phyloP scores from a whole-genome alignment of 2,797 vertebrate genomes.

The Pachyuromys duprasi region DNA sequence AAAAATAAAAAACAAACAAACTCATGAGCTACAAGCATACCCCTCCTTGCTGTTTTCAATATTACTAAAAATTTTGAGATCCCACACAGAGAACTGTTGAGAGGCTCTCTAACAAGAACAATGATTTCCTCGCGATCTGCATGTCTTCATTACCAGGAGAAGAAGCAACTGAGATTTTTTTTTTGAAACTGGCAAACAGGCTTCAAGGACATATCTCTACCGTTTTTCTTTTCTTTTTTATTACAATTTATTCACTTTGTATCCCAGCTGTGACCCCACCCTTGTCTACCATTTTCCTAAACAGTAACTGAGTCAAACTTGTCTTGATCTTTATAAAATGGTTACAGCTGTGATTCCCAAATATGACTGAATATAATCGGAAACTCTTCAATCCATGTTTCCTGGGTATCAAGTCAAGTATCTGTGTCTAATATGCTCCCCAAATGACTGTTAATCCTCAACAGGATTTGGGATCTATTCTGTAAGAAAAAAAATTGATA shows the following conservation, averaged over 20 bases:
- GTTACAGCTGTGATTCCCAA: background rate
- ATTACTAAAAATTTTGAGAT: background rate
- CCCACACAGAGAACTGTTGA: background rate
- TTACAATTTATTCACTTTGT: too few species aligned
- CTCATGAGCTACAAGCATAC: background rate
- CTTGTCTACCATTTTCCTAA: background rate
- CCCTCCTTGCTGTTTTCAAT: background rate
- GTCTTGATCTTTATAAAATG: background rate
- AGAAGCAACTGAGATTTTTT: background rate
- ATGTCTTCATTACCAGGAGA: background rate
- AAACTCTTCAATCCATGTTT: background rate
- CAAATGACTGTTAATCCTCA: background rate
- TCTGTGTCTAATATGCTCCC: background rate
- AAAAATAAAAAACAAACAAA: background rate
- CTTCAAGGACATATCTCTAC: background rate
- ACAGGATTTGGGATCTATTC: background rate
- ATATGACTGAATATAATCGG: background rate
- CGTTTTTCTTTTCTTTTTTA: background rate
- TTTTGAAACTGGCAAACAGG: background rate
- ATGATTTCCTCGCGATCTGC: background rate
- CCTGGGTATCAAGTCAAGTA: background rate
- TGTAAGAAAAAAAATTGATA: background rate
- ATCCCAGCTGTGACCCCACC: too few species aligned
- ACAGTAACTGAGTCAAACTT: slow-evolving; percentile 17
- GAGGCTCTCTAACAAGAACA: background rate